These are phyloP conservation scores for Dermolepida albohirtum DNA, from an alignment of 2,888 invertebrate genomes.

Conservation along the genomic window DNA sequence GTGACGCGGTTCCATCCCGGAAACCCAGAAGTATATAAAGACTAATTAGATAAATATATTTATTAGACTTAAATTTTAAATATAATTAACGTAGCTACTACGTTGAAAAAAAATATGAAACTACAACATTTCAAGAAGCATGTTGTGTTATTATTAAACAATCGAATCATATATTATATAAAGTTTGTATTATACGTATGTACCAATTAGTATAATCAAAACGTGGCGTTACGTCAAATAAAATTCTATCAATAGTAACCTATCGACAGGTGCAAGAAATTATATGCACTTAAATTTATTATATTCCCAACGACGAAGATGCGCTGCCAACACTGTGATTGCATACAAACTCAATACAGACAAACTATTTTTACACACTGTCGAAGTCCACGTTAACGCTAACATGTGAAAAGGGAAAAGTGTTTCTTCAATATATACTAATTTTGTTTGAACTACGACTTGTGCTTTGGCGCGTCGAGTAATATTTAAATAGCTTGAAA, in stretches of 20 bases:
- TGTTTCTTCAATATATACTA: background rate
- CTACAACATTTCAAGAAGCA: no score
- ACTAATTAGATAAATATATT: no score
- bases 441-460: constrained; percentile 1
- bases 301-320: background rate
- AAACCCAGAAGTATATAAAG: no score
- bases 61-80: no score
- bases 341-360: background rate
- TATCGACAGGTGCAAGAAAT: constrained; percentile 26
- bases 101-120: no score
- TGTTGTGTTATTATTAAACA: no score
- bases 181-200: no score
- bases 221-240: background rate
- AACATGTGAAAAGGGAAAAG: background rate
- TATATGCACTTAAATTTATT: constrained; percentile 15
- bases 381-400: constrained; percentile 13
- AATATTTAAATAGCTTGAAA: no score
- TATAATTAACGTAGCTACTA: no score
- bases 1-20: no score
- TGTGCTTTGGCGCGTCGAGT: background rate
- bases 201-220: no score
- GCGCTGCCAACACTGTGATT: constrained; percentile 10
- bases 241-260: constrained; percentile 15
- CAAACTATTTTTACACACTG: constrained; percentile 6
- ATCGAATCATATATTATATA: no score